These are phyloP conservation scores for Myripristis jacobus DNA, from an alignment of 2,797 vertebrate genomes.

Conservation along the genomic window DNA sequence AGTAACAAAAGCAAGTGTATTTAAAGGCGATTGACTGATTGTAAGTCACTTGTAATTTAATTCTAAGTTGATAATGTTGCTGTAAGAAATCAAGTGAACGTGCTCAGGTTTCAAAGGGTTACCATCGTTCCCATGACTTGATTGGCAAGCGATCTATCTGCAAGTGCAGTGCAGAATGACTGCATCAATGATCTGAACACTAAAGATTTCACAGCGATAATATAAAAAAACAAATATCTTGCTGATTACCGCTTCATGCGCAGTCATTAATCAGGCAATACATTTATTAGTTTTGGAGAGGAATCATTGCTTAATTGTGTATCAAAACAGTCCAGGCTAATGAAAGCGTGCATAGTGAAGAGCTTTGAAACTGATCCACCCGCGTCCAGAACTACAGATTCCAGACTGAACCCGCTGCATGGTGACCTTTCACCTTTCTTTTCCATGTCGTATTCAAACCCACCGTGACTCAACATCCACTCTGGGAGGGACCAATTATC, in stretches of 20 bases:
- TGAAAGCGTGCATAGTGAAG: not conserved
- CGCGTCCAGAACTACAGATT: constrained; percentile 1
- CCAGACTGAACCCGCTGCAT: constrained; percentile 6
- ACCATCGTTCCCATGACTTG: too few species aligned
- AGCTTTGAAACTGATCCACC: constrained; percentile 4
- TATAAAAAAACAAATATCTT: too few species aligned
- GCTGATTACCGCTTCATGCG: not conserved
- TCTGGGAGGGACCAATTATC: constrained; percentile 55
- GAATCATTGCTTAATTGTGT: constrained; percentile 15
- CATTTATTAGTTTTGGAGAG: constrained; percentile 32
- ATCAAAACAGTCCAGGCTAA: not conserved
- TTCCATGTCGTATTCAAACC: constrained; percentile 23
- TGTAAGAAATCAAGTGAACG: too few species aligned
- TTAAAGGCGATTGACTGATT: too few species aligned
- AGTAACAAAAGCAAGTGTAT: too few species aligned
- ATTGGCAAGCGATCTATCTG: not conserved
- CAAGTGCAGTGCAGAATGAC: not conserved
- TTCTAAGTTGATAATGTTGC: too few species aligned
- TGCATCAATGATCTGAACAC: too few species aligned
- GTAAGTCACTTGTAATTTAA: too few species aligned
- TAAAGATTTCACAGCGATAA: too few species aligned
- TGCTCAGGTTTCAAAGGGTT: too few species aligned
- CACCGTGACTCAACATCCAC: constrained; percentile 45
- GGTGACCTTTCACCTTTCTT: constrained; percentile 31
- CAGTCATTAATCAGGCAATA: not conserved